These are phyloP conservation scores for Phoxinus dragarum DNA, from an alignment of 2,797 vertebrate species.

Conservation along the genomic window DNA sequence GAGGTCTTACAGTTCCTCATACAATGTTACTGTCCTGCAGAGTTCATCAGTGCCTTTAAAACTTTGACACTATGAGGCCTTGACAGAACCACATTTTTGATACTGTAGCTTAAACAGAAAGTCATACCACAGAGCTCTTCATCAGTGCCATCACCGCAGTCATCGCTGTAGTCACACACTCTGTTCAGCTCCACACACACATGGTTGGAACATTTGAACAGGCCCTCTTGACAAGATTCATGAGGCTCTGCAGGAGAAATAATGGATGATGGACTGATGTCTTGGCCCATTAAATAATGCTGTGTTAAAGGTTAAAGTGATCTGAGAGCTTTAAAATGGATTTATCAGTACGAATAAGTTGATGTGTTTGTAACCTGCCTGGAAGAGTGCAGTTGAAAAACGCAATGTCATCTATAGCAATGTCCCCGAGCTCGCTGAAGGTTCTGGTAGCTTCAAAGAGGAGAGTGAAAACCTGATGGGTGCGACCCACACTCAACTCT, in stretches of 20 bases:
- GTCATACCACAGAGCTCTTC: conserved; percentile 77
- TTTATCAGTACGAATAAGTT: background rate
- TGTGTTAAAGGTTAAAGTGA: conserved; percentile 1
- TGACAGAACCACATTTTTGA: background rate
- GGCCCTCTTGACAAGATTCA: conserved; percentile 66
- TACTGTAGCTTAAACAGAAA: too few species aligned
- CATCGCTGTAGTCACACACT: conserved; percentile 81
- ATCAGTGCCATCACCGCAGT: conserved; percentile 80
- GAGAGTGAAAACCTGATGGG: conserved; percentile 71
- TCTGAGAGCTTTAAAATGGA: background rate
- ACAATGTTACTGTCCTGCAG: background rate
- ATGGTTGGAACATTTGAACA: conserved; percentile 74
- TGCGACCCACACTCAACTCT: conserved; percentile 69
- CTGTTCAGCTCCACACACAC: conserved; percentile 73
- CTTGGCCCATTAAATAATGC: background rate
- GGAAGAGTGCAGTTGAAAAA: conserved; percentile 75
- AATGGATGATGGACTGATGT: background rate
- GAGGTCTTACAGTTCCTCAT: background rate
- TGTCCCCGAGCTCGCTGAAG: conserved; percentile 69
- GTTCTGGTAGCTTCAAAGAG: conserved; percentile 73
- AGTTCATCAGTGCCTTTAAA: background rate
- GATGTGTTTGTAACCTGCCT: conserved; percentile 63
- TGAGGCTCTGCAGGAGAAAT: conserved; percentile 67
- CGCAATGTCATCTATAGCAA: conserved; percentile 77
- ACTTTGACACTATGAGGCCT: background rate